Evolutionary conservation across 2,113 vertebrate species (phyloP), one percentile per base, ranked within the genome.

Genomic region (Embiotoca jacksoni): DNA sequence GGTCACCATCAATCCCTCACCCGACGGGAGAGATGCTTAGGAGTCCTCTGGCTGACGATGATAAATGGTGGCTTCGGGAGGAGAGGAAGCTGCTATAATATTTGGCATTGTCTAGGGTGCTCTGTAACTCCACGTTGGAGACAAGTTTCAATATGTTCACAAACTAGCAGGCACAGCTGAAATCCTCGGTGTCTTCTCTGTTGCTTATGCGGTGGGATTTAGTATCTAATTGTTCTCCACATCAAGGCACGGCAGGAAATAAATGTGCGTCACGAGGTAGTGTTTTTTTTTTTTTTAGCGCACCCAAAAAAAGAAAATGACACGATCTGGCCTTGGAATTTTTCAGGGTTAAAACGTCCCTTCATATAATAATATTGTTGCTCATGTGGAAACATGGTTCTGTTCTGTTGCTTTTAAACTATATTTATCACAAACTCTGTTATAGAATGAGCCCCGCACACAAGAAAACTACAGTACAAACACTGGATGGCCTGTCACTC

Each of bases 1-100:
- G 88, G 90, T 89, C 85, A 83, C 85, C 82, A 90, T 93, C 87
- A 89, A 86, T 92, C 88, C 88, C 74, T 73, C 75, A 75, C 54
- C 82, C 77, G 53, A 64, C 70, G 84, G 87, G 59, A 62, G 72
- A 59, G 73, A 69, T 68, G 65, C 67, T 85, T 63, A 77, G n/a
- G 64, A 82, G 61, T 67, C 59, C 52, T 78, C 58, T 74, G 81
- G 77, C 89, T 78, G 63, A 69, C 68, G 47, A 66, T 89, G 83
- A 93, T 91, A 61, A 85, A 91, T 87, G 66, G n/a, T 62, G 6
- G 50, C 47, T 44, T 55, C 61, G 16, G 58, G 36, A 61, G 59
- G 76, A 72, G 72, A 82, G 85, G 84, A 88, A 77, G 66, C 82
- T 77, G 70, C 81, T 81, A 16, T 84, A 76, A 85, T 85, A 77